Conservation (phyloP, 2,113 vertebrate species). For the Catharus fuscescens region DNA sequence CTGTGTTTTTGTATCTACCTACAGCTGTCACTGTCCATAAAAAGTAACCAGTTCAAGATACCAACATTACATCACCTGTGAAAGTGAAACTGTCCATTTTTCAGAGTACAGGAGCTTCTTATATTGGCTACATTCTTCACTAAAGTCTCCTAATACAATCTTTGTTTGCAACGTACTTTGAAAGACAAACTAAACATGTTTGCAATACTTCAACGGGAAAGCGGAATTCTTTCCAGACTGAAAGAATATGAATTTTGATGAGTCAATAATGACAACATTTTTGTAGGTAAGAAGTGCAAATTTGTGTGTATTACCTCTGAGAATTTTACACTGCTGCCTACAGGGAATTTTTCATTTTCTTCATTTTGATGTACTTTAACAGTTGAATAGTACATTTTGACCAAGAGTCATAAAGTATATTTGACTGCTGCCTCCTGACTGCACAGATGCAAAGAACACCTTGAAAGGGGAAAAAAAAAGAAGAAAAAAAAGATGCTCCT, state of each 20-base stretch:
- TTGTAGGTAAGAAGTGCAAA: slow-evolving; percentile 50
- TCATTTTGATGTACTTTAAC: slow-evolving; percentile 76
- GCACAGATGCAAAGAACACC: slow-evolving; percentile 92
- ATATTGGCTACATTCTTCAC: slow-evolving; percentile 42
- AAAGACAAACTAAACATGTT: slow-evolving; percentile 36
- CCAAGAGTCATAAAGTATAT: slow-evolving; percentile 97
- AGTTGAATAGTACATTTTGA: slow-evolving; percentile 88
- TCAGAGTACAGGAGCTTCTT: slow-evolving; percentile 58
- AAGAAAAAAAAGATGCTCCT: neutral
- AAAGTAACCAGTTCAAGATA: slow-evolving; percentile 44
- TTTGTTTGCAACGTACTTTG: slow-evolving; percentile 40
- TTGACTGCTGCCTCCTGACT: slow-evolving; percentile 90
- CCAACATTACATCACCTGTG: slow-evolving; percentile 50
- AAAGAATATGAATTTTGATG: slow-evolving; percentile 3
- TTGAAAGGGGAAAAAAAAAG: slow-evolving; percentile 55
- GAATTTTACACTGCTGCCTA: slow-evolving; percentile 37
- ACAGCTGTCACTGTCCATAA: slow-evolving; percentile 27
- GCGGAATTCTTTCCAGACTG: neutral
- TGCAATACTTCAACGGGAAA: slow-evolving; percentile 7
- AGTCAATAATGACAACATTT: slow-evolving; percentile 28
- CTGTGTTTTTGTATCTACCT: neutral
- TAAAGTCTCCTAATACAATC: slow-evolving; percentile 45
- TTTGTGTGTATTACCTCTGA: slow-evolving; percentile 29
- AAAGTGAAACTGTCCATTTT: slow-evolving; percentile 47
- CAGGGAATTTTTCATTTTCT: slow-evolving; percentile 20